A percentile compares a stretch with the other conserved stretches of the same genome.
phyloP scores from a whole-genome alignment of 2,888 invertebrate genomes.

The Polydrusus tereticollis region DNA sequence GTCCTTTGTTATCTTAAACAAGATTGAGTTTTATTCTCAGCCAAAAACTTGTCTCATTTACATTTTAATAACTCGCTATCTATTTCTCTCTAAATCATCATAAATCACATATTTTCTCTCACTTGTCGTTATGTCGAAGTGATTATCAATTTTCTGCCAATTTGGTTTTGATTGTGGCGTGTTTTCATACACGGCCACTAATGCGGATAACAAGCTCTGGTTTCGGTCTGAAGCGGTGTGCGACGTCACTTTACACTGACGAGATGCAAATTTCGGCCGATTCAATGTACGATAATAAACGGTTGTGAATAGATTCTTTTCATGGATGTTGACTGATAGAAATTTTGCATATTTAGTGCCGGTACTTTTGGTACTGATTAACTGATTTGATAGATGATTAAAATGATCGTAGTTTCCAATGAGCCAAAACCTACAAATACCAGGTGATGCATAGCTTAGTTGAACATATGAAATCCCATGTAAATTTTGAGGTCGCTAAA shows the following conservation, averaged over 20 bases:
- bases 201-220: constrained; percentile 59
- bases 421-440: too few relatives aligned
- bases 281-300: constrained; percentile 17
- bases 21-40: constrained; percentile 64
- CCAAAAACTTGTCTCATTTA: constrained; percentile 67
- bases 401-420: too few relatives aligned
- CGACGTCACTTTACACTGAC: constrained; percentile 21
- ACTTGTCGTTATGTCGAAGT: constrained; percentile 59
- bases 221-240: constrained; percentile 37
- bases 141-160: constrained; percentile 69
- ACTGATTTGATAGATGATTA: too few relatives aligned
- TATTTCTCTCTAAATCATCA: constrained; percentile 32
- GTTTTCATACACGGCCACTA: constrained; percentile 63
- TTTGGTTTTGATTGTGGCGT: constrained; percentile 67
- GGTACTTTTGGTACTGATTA: too few relatives aligned
- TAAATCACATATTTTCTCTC: constrained; percentile 42
- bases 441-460: too few relatives aligned
- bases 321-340: neutral
- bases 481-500: too few relatives aligned
- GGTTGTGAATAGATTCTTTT: neutral
- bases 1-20: constrained; percentile 59
- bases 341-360: neutral
- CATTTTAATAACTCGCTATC: constrained; percentile 67
- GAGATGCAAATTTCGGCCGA: constrained; percentile 52
- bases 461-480: too few relatives aligned